These are phyloP conservation scores for Hypolimnas misippus DNA, from an alignment of 2,888 invertebrate species.

Conservation along the genomic window DNA sequence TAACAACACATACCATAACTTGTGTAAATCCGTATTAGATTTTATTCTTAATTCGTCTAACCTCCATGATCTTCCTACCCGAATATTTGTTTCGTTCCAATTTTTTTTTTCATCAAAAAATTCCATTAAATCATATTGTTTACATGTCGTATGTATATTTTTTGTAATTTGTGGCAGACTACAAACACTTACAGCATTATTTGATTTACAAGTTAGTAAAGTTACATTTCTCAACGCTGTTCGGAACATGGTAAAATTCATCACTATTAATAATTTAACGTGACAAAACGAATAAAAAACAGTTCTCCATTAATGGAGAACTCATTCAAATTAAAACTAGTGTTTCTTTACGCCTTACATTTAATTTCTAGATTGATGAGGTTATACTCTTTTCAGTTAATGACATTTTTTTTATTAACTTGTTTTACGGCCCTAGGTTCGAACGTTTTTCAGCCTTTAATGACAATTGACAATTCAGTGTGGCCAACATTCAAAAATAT, in stretches of 20 bases:
- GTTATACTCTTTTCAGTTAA: too few species aligned
- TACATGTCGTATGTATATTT: constrained; percentile 66
- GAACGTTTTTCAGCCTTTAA: too few species aligned
- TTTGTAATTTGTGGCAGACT: constrained; percentile 35
- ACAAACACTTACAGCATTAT: constrained; percentile 49
- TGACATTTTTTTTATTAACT: neutral
- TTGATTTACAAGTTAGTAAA: constrained; percentile 50
- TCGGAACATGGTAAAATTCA: constrained; percentile 25
- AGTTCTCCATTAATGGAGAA: neutral
- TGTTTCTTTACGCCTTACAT: too few species aligned
- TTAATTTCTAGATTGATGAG: too few species aligned
- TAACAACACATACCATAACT: constrained; percentile 95
- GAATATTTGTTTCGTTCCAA: constrained; percentile 90
- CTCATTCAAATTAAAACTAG: neutral
- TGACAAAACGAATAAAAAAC: neutral
- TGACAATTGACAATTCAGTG: too few species aligned
- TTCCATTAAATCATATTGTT: constrained; percentile 87
- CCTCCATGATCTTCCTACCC: constrained; percentile 94
- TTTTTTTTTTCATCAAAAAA: constrained; percentile 95
- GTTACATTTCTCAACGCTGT: constrained; percentile 52
- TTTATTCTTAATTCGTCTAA: constrained; percentile 96
- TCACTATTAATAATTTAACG: constrained; percentile 3
- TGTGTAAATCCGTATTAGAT: constrained; percentile 97
- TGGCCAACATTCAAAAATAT: too few species aligned
- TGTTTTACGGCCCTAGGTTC: neutral